These are phyloP conservation scores for Hyaena hyaena DNA, from an alignment of 2,113 vertebrate species.

Conservation along the genomic window DNA sequence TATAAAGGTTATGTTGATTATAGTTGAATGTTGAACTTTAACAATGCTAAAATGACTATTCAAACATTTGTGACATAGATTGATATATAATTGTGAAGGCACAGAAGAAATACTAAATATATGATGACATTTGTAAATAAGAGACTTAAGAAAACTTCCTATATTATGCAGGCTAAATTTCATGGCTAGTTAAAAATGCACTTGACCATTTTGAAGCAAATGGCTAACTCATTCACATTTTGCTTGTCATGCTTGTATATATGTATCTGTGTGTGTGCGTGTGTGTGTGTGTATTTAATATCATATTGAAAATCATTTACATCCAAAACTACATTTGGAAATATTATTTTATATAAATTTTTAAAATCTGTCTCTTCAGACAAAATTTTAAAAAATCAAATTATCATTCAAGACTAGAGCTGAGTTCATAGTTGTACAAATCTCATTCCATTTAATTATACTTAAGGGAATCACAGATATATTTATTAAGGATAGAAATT, in stretches of 20 bases:
- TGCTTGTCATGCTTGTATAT: background rate
- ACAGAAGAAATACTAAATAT: background rate
- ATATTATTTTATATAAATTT: slow-evolving; percentile 17
- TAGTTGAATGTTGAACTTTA: background rate
- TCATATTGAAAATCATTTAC: background rate
- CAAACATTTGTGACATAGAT: background rate
- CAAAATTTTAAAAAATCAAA: background rate
- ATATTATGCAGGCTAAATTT: background rate
- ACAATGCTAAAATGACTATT: background rate
- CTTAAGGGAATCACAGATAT: background rate
- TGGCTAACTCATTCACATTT: background rate
- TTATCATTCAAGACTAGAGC: background rate
- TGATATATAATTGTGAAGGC: background rate
- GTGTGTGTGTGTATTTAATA: background rate
- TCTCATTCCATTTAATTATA: background rate
- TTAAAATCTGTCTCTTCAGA: background rate
- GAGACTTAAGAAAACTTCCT: background rate
- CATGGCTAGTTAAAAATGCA: background rate
- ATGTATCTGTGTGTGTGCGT: background rate
- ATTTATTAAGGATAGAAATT: background rate
- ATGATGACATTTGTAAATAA: background rate
- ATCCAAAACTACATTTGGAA: background rate
- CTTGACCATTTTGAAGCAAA: background rate
- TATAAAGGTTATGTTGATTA: background rate
- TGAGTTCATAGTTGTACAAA: background rate